Evolutionary conservation across 2,113 vertebrate genomes (phyloP).

Genomic region (Phylloscopus trochilus): DNA sequence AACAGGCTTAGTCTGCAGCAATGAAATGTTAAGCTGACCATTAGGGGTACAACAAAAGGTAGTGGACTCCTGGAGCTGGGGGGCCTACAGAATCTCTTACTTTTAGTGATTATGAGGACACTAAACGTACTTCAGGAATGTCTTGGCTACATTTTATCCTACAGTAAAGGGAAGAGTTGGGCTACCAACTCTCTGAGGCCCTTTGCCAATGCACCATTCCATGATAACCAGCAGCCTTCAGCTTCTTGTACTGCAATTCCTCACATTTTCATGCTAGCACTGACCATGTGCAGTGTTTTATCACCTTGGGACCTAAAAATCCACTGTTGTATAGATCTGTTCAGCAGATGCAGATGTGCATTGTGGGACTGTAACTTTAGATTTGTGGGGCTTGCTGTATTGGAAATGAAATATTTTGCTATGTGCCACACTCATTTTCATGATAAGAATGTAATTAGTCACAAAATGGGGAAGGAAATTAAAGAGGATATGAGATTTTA

Average conservation of each 20-base stretch:
- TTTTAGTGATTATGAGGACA: background rate
- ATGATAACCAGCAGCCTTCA: background rate
- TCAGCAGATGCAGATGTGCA: background rate
- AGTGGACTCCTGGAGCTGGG: background rate
- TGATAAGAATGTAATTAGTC: background rate
- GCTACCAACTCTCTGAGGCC: background rate
- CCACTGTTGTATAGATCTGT: accelerated
- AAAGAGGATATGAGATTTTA: background rate
- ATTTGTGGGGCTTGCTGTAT: background rate
- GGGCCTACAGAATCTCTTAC: background rate
- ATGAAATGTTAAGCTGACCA: background rate
- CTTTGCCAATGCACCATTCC: background rate
- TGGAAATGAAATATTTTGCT: background rate
- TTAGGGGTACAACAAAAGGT: accelerated
- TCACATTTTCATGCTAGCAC: background rate
- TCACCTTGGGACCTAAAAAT: background rate
- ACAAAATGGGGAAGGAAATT: background rate
- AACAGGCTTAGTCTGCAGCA: background rate
- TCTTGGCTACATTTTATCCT: background rate
- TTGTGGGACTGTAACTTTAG: background rate
- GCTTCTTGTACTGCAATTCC: background rate
- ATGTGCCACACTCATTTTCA: background rate
- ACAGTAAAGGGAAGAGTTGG: background rate
- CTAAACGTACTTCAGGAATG: background rate
- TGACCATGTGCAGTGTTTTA: background rate